These are phyloP conservation scores for Resseliella maxima DNA, from an alignment of 2,888 invertebrate species.

Conservation along the genomic window DNA sequence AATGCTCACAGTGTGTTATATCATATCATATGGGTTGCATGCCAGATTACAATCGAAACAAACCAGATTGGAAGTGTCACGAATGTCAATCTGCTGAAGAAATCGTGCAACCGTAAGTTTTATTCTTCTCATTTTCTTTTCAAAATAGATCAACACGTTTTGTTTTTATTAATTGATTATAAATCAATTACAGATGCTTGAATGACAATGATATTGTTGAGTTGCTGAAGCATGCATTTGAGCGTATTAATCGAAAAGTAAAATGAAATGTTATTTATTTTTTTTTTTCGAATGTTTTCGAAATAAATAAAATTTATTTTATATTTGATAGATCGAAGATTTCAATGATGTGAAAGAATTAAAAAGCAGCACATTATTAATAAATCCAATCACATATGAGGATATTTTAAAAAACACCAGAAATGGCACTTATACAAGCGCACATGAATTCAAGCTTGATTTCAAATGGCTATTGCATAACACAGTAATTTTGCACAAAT, in stretches of 20 bases:
- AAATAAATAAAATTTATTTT: background rate
- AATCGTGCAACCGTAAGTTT: background rate
- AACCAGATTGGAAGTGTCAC: background rate
- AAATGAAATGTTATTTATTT: background rate
- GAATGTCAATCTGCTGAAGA: background rate
- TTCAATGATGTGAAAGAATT: background rate
- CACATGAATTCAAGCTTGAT: background rate
- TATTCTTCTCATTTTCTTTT: too few relatives aligned
- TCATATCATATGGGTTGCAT: background rate
- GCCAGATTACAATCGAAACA: background rate
- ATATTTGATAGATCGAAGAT: background rate
- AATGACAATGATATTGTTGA: background rate
- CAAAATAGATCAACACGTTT: too few relatives aligned
- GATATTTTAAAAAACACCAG: background rate
- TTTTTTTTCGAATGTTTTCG: background rate
- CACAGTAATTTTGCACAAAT: background rate
- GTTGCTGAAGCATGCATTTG: background rate
- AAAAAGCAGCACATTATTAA: background rate
- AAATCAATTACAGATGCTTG: background rate
- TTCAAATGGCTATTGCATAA: background rate
- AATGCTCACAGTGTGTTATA: background rate
- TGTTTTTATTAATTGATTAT: background rate
- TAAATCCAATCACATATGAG: background rate
- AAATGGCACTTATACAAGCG: background rate
- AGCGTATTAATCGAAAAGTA: background rate